Conservation (phyloP, 2,797 vertebrate genomes). For the Cuculus canorus region DNA sequence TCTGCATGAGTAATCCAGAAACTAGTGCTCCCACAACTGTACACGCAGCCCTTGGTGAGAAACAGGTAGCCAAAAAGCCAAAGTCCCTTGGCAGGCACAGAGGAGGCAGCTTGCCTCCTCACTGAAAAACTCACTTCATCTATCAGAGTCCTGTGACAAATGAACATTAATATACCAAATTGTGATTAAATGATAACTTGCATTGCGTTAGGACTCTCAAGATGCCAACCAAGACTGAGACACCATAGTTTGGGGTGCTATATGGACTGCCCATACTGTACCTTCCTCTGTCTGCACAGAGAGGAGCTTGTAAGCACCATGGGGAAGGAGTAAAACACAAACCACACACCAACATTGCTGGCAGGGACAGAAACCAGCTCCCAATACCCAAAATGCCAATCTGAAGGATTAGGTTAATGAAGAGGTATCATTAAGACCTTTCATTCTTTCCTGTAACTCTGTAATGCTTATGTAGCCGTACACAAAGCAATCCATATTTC, state of each 20-base stretch:
- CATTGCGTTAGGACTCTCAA: not conserved
- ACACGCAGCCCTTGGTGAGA: not conserved
- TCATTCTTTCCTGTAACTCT: not conserved
- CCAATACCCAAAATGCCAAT: not conserved
- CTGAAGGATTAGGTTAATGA: not conserved
- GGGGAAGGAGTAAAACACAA: not conserved
- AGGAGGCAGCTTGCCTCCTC: not conserved
- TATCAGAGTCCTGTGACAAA: not conserved
- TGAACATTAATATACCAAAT: not conserved
- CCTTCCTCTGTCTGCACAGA: no score
- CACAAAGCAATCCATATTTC: not conserved
- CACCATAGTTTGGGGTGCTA: not conserved
- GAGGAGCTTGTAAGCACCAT: not conserved
- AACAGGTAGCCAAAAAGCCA: not conserved
- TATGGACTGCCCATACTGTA: not conserved
- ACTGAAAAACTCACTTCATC: fast-evolving
- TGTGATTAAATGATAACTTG: not conserved
- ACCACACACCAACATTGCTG: not conserved
- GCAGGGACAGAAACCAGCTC: not conserved
- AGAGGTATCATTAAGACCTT: not conserved
- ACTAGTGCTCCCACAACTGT: not conserved
- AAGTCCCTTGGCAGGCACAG: not conserved
- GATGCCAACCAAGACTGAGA: not conserved
- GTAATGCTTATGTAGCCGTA: not conserved
- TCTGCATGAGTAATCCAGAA: not conserved